A percentile compares a stretch with the other conserved stretches of the same genome.
phyloP scores from a whole-genome alignment of 2,888 invertebrate species.

The Melieria omissa region DNA sequence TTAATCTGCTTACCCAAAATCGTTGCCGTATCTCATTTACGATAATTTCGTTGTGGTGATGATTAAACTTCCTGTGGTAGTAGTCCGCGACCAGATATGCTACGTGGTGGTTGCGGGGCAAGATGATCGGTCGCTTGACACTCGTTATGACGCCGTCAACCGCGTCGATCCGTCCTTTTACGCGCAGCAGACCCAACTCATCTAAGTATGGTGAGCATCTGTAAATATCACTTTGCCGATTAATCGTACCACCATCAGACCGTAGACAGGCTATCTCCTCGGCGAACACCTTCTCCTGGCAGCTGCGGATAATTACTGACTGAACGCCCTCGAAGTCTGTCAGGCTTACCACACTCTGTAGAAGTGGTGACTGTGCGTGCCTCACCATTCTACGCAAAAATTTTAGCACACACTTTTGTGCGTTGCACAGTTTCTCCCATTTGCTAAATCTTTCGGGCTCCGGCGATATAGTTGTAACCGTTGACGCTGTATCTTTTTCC shows the following conservation, averaged over 20 bases:
- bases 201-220: constrained; percentile 21
- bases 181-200: constrained; percentile 13
- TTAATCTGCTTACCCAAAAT: constrained; percentile 12
- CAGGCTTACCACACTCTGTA: not conserved
- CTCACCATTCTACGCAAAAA: constrained; percentile 14
- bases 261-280: not conserved
- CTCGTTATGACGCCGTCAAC: not conserved
- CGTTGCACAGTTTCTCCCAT: constrained; percentile 11
- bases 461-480: constrained; percentile 7
- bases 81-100: constrained; percentile 19
- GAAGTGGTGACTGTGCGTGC: not conserved
- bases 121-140: constrained; percentile 22
- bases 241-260: not conserved
- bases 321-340: not conserved
- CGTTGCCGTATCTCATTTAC: constrained; percentile 29
- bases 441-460: constrained; percentile 18
- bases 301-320: constrained; percentile 9
- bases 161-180: constrained; percentile 25
- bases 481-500: not conserved
- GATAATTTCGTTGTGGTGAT: constrained; percentile 23
- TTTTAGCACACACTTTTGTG: constrained; percentile 1
- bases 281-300: constrained; percentile 23
- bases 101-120: constrained; percentile 23
- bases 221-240: constrained; percentile 9
- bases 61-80: constrained; percentile 24